These are phyloP conservation scores for Sebastes kiyomatsui DNA, from an alignment of 2,797 vertebrate species.

Conservation along the genomic window DNA sequence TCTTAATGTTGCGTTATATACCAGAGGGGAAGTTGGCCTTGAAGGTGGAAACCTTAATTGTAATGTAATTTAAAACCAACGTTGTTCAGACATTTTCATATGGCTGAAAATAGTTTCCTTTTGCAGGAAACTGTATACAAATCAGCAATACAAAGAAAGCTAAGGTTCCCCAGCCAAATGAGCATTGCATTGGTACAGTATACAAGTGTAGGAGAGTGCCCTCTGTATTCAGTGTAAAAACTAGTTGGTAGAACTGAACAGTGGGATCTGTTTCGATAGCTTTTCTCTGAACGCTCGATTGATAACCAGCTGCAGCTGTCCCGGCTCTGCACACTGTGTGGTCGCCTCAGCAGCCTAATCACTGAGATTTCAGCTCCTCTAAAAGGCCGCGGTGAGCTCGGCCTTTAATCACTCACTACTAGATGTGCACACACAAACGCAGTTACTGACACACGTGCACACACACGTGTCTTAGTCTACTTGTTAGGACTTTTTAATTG, in stretches of 20 bases:
- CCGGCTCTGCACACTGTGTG: constrained; percentile 44
- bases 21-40: neutral
- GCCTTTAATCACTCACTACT: constrained; percentile 62
- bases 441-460: constrained; percentile 23
- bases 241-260: neutral
- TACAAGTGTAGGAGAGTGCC: neutral
- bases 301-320: constrained; percentile 74
- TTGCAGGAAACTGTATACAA: constrained; percentile 20
- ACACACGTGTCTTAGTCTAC: neutral
- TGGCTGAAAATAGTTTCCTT: constrained; percentile 19
- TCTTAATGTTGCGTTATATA: neutral
- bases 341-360: constrained; percentile 54
- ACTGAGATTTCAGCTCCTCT: constrained; percentile 64
- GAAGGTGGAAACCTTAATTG: neutral
- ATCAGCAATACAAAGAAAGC: neutral
- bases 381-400: constrained; percentile 49
- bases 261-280: constrained; percentile 32
- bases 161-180: neutral
- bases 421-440: constrained; percentile 6
- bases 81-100: constrained; percentile 38
- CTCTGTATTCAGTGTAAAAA: neutral
- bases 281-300: constrained; percentile 10
- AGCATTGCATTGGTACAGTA: neutral
- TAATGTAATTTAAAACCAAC: constrained; percentile 4
- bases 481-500: neutral